Conservation (phyloP, 1,140 invertebrate genomes). For the Brachionus asplanchnoidis region DNA sequence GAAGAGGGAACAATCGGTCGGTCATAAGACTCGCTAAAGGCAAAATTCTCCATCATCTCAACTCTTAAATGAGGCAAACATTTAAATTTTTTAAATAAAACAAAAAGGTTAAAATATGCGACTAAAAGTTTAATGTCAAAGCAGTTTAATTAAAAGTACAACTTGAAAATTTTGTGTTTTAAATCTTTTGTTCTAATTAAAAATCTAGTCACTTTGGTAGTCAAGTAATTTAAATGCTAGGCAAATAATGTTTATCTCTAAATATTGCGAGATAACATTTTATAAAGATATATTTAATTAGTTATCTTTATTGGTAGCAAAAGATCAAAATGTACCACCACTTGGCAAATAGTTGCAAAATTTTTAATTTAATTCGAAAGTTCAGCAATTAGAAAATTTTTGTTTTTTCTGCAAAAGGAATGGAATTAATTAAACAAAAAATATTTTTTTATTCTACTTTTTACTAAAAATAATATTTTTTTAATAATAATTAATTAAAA, state of each 20-base stretch:
- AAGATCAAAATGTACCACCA: background rate
- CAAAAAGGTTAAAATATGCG: background rate
- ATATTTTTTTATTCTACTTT: too few relatives aligned
- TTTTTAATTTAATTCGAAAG: background rate
- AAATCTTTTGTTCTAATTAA: background rate
- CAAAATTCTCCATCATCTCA: background rate
- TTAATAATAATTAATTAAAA: too few relatives aligned
- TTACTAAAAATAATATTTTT: too few relatives aligned
- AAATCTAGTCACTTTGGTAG: background rate
- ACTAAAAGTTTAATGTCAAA: background rate
- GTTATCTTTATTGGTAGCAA: background rate
- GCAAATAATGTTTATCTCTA: background rate
- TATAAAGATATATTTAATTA: background rate
- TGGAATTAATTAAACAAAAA: too few relatives aligned
- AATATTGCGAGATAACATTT: background rate
- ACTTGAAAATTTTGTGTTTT: background rate
- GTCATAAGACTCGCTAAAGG: background rate
- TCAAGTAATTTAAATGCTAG: background rate
- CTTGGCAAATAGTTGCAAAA: background rate
- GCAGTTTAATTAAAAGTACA: background rate
- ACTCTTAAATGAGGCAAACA: background rate
- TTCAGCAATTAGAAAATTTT: too few relatives aligned
- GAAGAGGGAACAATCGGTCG: background rate
- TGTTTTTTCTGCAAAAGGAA: too few relatives aligned
- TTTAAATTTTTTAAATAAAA: background rate